phyloP scores from a whole-genome alignment of 2,113 vertebrate genomes.

The Ochotona princeps region DNA sequence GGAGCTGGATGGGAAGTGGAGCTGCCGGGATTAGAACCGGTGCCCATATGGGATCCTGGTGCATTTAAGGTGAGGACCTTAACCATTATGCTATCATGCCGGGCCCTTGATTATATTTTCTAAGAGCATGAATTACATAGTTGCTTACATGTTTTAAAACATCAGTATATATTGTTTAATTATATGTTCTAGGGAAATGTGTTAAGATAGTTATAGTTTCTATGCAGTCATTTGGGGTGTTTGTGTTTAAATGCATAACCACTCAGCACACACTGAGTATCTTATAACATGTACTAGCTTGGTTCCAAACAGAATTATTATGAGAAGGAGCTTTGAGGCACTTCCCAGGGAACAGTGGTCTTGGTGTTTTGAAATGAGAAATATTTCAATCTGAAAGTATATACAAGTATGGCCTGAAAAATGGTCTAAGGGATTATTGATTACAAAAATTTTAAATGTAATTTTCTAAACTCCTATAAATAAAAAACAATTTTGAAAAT shows the following conservation, averaged over 20 bases:
- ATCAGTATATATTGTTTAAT: constrained; percentile 28
- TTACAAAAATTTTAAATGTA: neutral
- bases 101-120: neutral
- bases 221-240: neutral
- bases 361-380: neutral
- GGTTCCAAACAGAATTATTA: neutral
- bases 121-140: neutral
- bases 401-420: neutral
- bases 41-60: too few species aligned
- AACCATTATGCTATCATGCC: too few species aligned
- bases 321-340: neutral
- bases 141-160: neutral
- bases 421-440: neutral
- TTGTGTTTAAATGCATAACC: neutral
- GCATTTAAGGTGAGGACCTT: too few species aligned
- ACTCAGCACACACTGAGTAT: neutral
- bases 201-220: neutral
- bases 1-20: too few species aligned
- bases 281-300: neutral
- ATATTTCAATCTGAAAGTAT: neutral
- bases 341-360: neutral
- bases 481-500: constrained; percentile 21
- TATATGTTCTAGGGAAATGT: constrained; percentile 41
- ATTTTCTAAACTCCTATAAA: neutral
- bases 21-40: too few species aligned